Base-by-base conservation (phyloP, 2,113 vertebrate species). In the Brachypodius melanocephalos region DNA sequence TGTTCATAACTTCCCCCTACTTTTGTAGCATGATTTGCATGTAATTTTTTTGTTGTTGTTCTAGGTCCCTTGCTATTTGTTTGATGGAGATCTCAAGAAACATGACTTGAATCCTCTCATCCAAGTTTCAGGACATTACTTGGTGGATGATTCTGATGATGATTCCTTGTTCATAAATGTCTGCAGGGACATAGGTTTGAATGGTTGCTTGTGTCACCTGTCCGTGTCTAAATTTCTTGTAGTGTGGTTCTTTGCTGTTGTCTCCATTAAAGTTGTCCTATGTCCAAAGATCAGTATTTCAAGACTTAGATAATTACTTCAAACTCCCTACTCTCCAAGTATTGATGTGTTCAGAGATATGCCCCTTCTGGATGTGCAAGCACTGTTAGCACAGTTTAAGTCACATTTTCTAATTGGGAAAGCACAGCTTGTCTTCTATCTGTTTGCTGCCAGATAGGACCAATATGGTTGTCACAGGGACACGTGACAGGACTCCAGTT, bases 61-160 rank as follows among this genome's bases (percentile, higher is more conserved):
- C 10, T 87, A 99, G 99, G 99, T 99, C 36, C 99, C 99, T 1
- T 99, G 99, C 95, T 99, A 98, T 5, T 97, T 94, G 6, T 98
- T 99, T 48, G 99, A 99, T 94, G 29, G 72, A 3, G 98, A 98
- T 59, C 74, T 95, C 8, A 98, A 98, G 97, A 99, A 99, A 90
- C 99, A 98, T 58, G 99, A 99, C 94, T 97, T 99, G 85, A 99
- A 85, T 94, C 99, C 99, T 7, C 97, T 99, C 65, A 99, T 99
- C 96, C 98, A 98, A 97, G 76, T 97, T 36, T 98, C 95, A 2
- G 98, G 98, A 3, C 98, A 98, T 7, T 99, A 99, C 83, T 96
- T 98, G 97, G 99, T 99, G 77, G 99, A 99, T 21, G 99, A 99
- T 85, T 98, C 98, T 0, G 98, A 99, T 57, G 98, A 98, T 12